Conservation (phyloP, 2,797 vertebrate genomes). For the Lates japonicus region DNA sequence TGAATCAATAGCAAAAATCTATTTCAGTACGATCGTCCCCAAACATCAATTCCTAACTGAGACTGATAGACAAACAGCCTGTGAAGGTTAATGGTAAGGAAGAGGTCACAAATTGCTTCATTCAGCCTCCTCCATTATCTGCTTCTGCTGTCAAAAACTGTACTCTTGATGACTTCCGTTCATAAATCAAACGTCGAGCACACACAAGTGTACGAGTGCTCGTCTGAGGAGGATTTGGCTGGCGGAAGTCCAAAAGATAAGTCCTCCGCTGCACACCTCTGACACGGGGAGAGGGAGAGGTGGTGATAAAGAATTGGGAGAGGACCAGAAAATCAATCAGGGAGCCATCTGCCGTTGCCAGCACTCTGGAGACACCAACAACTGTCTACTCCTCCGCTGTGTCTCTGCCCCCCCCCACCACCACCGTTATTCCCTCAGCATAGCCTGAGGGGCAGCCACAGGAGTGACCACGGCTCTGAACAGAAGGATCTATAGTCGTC, state of each 20-base stretch:
- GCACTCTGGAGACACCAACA: conserved; percentile 64
- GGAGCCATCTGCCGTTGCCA: conserved; percentile 66
- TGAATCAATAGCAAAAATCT: conserved; percentile 58
- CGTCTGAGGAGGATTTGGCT: conserved; percentile 41
- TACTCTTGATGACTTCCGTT: conserved; percentile 36
- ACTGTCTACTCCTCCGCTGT: conserved; percentile 49
- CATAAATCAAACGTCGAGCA: conserved; percentile 60
- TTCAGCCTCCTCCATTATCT: conserved; percentile 55
- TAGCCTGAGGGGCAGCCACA: conserved; percentile 55
- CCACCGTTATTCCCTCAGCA: conserved; percentile 35
- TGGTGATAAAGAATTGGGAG: conserved; percentile 59
- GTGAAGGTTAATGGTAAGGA: conserved; percentile 63
- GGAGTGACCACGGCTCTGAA: conserved; percentile 43
- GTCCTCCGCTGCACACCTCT: conserved; percentile 32
- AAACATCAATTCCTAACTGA: conserved; percentile 48
- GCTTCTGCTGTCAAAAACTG: conserved; percentile 49
- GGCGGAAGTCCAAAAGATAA: conserved; percentile 40
- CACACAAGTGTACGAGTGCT: conserved; percentile 32
- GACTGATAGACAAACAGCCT: conserved; percentile 32
- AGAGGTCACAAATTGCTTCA: conserved; percentile 65
- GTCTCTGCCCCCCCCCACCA: background rate
- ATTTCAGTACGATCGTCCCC: conserved; percentile 35
- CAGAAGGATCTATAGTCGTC: conserved; percentile 37
- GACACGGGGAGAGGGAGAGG: conserved; percentile 41
- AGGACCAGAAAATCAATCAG: conserved; percentile 70